phyloP scores from a whole-genome alignment of 2,113 vertebrate species.

The Mohoua ochrocephala region DNA sequence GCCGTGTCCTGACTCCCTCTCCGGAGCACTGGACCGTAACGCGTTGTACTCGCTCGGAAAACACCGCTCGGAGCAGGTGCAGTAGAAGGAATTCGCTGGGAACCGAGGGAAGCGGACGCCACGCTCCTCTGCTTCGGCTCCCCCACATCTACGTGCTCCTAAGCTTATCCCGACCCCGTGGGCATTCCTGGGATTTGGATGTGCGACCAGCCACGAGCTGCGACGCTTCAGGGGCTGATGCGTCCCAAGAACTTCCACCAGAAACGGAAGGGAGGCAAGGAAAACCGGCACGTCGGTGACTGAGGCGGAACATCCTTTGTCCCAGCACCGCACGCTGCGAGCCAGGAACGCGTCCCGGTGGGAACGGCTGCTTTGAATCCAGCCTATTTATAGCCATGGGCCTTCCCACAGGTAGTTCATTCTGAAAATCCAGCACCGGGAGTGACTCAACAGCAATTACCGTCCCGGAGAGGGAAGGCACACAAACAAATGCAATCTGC shows the following conservation, averaged over 20 bases:
- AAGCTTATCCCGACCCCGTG: not conserved
- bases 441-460: slow-evolving; percentile 42
- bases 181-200: not conserved
- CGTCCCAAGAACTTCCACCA: not conserved
- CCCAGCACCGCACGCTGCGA: not conserved
- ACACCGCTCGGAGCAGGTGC: not conserved
- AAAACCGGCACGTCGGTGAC: not conserved
- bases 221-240: not conserved
- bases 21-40: not conserved
- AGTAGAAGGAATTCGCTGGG: not conserved
- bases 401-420: slow-evolving; percentile 32
- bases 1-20: not conserved
- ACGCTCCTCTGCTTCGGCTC: not conserved
- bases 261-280: not conserved
- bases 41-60: not conserved
- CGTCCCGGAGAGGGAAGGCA: not conserved
- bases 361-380: not conserved
- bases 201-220: not conserved
- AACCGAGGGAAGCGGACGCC: not conserved
- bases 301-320: not conserved
- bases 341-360: not conserved
- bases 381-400: not conserved
- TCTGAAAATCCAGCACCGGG: not conserved
- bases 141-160: not conserved
- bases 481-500: slow-evolving; percentile 28